phyloP scores from a whole-genome alignment of 2,797 vertebrate genomes.

The Taenioides sp. region DNA sequence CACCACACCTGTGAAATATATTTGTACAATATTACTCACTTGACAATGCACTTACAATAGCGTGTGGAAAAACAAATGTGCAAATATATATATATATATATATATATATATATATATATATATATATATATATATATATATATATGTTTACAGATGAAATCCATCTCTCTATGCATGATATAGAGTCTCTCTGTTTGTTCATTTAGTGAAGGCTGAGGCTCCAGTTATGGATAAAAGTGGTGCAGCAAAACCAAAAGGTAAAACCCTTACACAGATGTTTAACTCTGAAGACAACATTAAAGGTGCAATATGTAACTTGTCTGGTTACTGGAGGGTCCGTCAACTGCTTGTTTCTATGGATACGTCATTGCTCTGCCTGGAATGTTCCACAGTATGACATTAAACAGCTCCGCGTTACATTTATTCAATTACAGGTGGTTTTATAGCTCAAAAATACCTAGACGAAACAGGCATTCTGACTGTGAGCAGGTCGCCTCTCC shows the following conservation, averaged over 20 bases:
- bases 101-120: neutral
- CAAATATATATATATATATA: neutral
- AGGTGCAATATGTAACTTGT: too few relatives aligned
- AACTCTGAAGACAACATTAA: neutral
- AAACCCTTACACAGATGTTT: neutral
- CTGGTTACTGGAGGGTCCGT: too few relatives aligned
- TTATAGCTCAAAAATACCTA: too few relatives aligned
- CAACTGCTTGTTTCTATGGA: too few relatives aligned
- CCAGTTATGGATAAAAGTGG: slow-evolving; percentile 65
- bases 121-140: neutral
- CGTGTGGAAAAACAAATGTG: neutral
- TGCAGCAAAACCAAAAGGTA: slow-evolving; percentile 67
- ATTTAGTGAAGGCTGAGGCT: slow-evolving; percentile 55
- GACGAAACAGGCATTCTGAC: too few relatives aligned
- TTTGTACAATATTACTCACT: slow-evolving; percentile 20
- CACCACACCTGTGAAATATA: slow-evolving; percentile 6
- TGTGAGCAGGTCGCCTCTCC: too few relatives aligned
- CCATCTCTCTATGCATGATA: neutral
- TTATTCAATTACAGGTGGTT: too few relatives aligned
- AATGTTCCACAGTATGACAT: too few relatives aligned
- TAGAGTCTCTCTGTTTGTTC: neutral
- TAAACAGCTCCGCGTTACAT: too few relatives aligned
- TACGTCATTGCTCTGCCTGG: too few relatives aligned
- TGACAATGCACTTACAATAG: neutral
- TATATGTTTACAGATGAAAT: neutral